Evolutionary conservation across 2,888 invertebrate genomes (phyloP).

Genomic region (Dynastes grantii): DNA sequence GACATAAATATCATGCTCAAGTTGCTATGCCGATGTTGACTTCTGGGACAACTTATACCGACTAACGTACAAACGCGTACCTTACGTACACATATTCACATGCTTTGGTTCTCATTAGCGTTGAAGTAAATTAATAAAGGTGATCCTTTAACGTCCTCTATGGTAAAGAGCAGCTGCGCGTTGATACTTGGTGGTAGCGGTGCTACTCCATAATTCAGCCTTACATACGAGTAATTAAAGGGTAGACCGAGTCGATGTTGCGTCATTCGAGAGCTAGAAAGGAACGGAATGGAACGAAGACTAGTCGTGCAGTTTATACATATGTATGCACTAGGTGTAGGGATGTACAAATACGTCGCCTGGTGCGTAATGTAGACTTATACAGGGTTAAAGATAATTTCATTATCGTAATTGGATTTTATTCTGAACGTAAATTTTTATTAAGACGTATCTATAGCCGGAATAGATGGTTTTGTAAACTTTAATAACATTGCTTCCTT

Average conservation of each 20-base stretch:
- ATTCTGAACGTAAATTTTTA: not conserved
- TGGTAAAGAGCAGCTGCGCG: not conserved
- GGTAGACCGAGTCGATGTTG: not conserved
- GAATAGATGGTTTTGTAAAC: too few relatives aligned
- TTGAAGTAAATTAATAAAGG: constrained; percentile 36
- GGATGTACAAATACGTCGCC: not conserved
- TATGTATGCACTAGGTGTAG: not conserved
- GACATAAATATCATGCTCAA: too few relatives aligned
- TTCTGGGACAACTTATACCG: not conserved
- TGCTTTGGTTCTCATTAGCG: constrained; percentile 32
- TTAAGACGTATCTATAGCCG: not conserved
- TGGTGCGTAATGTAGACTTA: not conserved
- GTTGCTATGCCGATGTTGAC: too few relatives aligned
- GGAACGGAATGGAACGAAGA: too few relatives aligned
- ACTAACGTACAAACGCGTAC: not conserved
- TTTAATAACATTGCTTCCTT: too few relatives aligned
- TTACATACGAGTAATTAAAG: constrained; percentile 11
- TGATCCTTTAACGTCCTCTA: constrained; percentile 6
- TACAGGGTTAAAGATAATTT: not conserved
- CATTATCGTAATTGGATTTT: constrained; percentile 6
- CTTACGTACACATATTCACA: not conserved
- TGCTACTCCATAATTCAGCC: not conserved
- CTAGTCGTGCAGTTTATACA: too few relatives aligned
- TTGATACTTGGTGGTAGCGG: not conserved
- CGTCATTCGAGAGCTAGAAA: not conserved